A percentile compares a stretch with the other conserved stretches of the same genome.
phyloP scores from a whole-genome alignment of 2,113 vertebrate genomes.

The Osmerus mordax region DNA sequence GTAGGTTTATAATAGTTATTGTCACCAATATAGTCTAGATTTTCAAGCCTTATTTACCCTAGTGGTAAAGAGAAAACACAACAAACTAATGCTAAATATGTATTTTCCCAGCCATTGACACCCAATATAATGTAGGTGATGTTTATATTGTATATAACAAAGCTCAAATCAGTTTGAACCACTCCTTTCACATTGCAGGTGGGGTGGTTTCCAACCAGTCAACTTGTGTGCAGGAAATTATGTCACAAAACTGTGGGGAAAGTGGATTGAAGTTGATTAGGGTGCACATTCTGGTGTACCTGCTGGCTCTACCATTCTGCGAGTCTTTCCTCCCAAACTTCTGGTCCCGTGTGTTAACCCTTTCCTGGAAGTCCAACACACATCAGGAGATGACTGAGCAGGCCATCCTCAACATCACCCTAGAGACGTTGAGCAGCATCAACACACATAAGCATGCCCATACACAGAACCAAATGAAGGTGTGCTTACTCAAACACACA shows the following conservation, averaged over 20 bases:
- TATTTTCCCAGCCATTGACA: neutral
- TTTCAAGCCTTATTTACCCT: too few relatives aligned
- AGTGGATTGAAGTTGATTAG: slow-evolving; percentile 2
- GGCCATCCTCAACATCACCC: slow-evolving; percentile 74
- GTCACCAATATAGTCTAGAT: too few relatives aligned
- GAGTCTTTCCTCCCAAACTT: slow-evolving; percentile 80
- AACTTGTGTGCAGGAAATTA: slow-evolving; percentile 18
- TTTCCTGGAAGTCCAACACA: slow-evolving; percentile 77
- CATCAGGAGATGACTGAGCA: slow-evolving; percentile 83
- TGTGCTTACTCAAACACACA: slow-evolving; percentile 18
- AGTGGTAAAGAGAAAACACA: too few relatives aligned
- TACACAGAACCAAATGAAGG: slow-evolving; percentile 48
- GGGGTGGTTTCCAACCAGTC: slow-evolving; percentile 18
- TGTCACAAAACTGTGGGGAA: slow-evolving; percentile 26
- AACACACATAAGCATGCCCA: slow-evolving; percentile 18
- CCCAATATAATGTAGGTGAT: neutral
- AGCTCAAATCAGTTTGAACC: neutral
- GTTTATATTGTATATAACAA: neutral
- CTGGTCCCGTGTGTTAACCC: slow-evolving; percentile 76
- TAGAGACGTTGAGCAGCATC: slow-evolving; percentile 58
- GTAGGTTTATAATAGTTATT: too few relatives aligned
- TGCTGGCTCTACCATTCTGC: slow-evolving; percentile 49
- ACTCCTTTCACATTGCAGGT: neutral
- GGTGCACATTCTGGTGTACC: slow-evolving; percentile 36
- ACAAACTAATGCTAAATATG: neutral